Percentiles rank a stretch among this genome's conserved stretches.
These are phyloP conservation scores for Dicaeum eximium DNA, from an alignment of 2,113 vertebrate species.

Conservation along the genomic window DNA sequence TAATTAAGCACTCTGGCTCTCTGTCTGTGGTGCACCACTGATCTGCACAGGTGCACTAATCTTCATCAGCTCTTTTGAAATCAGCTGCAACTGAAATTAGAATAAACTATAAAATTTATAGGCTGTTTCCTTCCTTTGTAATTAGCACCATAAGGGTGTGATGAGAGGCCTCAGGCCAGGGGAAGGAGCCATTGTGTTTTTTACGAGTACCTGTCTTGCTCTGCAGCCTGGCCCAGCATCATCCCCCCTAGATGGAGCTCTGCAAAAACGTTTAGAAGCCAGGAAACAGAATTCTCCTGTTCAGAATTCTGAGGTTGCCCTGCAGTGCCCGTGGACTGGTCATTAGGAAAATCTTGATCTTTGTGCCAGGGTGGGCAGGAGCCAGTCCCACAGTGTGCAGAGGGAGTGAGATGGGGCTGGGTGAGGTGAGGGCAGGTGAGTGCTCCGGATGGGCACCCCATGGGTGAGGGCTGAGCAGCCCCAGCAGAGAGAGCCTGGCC, in stretches of 20 bases:
- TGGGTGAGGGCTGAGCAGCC: background rate
- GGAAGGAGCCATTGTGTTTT: slow-evolving; percentile 8
- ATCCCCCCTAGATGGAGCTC: slow-evolving; percentile 63
- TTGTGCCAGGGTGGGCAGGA: background rate
- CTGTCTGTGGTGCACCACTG: slow-evolving; percentile 70
- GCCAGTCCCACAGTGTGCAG: background rate
- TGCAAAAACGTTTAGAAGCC: slow-evolving; percentile 43
- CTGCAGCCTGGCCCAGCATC: background rate
- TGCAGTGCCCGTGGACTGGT: background rate
- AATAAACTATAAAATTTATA: slow-evolving; percentile 67
- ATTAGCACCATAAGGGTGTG: background rate
- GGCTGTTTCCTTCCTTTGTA: slow-evolving; percentile 39
- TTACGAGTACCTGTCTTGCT: background rate
- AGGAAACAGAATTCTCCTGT: background rate
- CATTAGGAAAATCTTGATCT: background rate
- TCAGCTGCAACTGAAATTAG: slow-evolving; percentile 52
- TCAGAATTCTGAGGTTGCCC: background rate
- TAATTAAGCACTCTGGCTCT: slow-evolving; percentile 78
- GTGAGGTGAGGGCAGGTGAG: no score
- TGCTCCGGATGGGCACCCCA: accelerated
- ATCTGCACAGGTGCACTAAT: slow-evolving; percentile 71
- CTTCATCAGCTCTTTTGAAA: slow-evolving; percentile 63
- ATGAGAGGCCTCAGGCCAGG: background rate
- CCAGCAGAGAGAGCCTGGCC: background rate
- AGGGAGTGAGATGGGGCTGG: background rate